Conservation (phyloP, 2,797 vertebrate genomes). For the Coregonus sp. region DNA sequence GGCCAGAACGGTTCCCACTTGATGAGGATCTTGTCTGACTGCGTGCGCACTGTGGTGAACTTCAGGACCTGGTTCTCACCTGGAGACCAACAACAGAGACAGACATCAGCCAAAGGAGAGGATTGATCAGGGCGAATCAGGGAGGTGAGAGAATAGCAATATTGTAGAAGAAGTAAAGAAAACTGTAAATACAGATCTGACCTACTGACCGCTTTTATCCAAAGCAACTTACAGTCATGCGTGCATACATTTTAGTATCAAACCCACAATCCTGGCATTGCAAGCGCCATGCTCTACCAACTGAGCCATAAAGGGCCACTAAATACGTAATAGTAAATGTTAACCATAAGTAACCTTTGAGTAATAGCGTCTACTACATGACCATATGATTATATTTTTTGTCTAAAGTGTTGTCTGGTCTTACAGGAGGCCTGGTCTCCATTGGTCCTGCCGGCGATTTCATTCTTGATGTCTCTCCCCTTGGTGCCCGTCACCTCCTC, state of each 20-base stretch:
- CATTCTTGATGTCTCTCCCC: conserved; percentile 85
- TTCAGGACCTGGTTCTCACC: conserved; percentile 90
- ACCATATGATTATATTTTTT: background rate
- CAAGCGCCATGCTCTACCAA: too few relatives aligned
- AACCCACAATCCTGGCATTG: too few relatives aligned
- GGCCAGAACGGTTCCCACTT: conserved; percentile 95
- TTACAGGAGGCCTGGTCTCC: conserved; percentile 98
- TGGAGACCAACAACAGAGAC: conserved; percentile 49
- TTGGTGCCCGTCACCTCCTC: conserved; percentile 89
- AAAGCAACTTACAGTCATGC: too few relatives aligned
- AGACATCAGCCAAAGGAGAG: background rate
- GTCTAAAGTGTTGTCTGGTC: conserved; percentile 43
- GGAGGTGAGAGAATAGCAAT: background rate
- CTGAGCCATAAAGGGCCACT: background rate
- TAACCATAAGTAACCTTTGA: background rate
- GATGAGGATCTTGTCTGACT: conserved; percentile 85
- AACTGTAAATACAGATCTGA: too few relatives aligned
- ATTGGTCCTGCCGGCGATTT: conserved; percentile 88
- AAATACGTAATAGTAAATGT: background rate
- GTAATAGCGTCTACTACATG: background rate
- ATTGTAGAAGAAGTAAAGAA: background rate
- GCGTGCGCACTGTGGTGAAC: conserved; percentile 82
- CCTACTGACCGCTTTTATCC: too few relatives aligned
- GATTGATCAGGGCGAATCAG: background rate
- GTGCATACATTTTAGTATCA: too few relatives aligned